phyloP scores from a whole-genome alignment of 2,797 vertebrate species.

The Tangara arthus region DNA sequence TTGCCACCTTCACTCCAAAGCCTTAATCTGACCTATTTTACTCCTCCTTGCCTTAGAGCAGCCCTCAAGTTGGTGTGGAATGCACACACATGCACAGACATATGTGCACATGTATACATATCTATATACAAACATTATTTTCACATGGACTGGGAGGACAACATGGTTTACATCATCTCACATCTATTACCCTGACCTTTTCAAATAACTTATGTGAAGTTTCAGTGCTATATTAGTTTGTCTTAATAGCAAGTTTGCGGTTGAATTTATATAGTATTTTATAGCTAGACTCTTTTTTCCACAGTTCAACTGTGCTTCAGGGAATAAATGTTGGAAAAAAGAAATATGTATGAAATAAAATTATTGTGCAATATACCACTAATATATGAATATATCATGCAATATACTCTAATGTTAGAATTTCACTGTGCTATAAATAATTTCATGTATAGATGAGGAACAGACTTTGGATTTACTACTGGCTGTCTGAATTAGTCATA shows the following conservation, averaged over 20 bases:
- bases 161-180: neutral
- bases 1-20: neutral
- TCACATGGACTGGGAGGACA: neutral
- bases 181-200: neutral
- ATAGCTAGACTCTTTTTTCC: neutral
- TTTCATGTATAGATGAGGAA: slow-evolving; percentile 1
- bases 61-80: neutral
- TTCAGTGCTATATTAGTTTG: neutral
- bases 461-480: slow-evolving; percentile 12
- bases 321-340: neutral
- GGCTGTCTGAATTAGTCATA: slow-evolving; percentile 44
- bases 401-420: neutral
- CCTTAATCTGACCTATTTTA: neutral
- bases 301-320: neutral
- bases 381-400: neutral
- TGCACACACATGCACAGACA: accelerated
- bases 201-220: neutral
- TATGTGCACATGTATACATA: accelerated
- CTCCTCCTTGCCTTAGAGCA: neutral
- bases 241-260: neutral
- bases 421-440: slow-evolving; percentile 29
- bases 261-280: neutral
- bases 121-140: neutral
- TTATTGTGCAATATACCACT: neutral
- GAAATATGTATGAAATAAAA: neutral